Percentiles rank a stretch among this genome's conserved stretches.
These are phyloP conservation scores for Oscheius myriophilus DNA, from an alignment of 2,888 invertebrate species.

Conservation along the genomic window DNA sequence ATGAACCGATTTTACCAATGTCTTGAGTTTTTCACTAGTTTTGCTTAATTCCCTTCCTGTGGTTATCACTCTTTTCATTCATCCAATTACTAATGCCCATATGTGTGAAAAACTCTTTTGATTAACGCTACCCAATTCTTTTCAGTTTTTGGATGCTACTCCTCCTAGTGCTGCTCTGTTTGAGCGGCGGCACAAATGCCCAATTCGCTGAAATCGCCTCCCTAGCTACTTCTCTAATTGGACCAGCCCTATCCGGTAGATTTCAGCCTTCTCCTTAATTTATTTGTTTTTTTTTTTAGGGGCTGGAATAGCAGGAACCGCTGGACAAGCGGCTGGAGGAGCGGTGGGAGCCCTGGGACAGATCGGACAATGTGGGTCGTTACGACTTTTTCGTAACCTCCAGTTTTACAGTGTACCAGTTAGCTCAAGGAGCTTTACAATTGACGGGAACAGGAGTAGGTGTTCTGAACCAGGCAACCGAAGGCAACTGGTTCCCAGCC, in stretches of 20 bases:
- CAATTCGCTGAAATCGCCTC: constrained; percentile 68
- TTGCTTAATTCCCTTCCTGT: too few species aligned
- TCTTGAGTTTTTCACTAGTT: too few species aligned
- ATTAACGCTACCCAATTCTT: too few species aligned
- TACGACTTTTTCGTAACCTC: not conserved
- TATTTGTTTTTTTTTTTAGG: constrained; percentile 24
- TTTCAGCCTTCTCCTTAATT: not conserved
- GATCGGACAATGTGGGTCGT: constrained; percentile 55
- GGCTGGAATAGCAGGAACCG: constrained; percentile 45
- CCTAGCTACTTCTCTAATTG: constrained; percentile 55
- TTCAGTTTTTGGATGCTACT: not conserved
- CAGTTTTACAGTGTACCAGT: constrained; percentile 61
- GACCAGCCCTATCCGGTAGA: constrained; percentile 35
- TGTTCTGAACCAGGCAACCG: constrained; percentile 66
- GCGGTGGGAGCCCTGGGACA: constrained; percentile 59
- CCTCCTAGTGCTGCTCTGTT: constrained; percentile 16
- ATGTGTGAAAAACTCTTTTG: too few species aligned
- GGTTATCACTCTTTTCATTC: too few species aligned
- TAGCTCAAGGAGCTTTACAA: constrained; percentile 66
- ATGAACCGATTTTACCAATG: too few species aligned
- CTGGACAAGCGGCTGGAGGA: constrained; percentile 53
- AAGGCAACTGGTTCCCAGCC: constrained; percentile 66
- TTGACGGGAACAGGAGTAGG: constrained; percentile 67
- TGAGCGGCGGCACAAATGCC: constrained; percentile 9
- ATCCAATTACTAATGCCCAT: too few species aligned